Base-by-base conservation (phyloP, 1,140 invertebrate genomes). In the Pachyrhynchus sulphureomaculatus region DNA sequence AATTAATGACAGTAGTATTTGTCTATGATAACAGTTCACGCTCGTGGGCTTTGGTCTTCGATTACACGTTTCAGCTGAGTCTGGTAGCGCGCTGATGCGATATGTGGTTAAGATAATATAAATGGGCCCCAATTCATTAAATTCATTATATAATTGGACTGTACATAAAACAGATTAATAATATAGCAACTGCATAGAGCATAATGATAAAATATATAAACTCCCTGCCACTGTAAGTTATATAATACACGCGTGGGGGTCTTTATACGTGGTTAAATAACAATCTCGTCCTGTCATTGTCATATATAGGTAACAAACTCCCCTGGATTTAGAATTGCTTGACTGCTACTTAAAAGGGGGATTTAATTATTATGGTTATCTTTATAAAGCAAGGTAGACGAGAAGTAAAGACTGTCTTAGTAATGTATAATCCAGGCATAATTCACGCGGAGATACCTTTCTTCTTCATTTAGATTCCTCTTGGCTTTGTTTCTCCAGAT, bases 301-400 rank as follows among this genome's bases (percentile, higher is more conserved):
- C 68, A 66, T 68, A 67, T 64, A 66, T 62, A 71, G 67, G 67
- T 68, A 68, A 64, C 65, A 62, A 62, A 65, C 48, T 67, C 59
- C 23, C 37, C 49, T 23, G 51, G 63, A 57, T 62, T 63, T 62
- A 29, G 45, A 58, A 42, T 60, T 49, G 44, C 53, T 57, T 64
- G 47, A 26, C 64, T 52, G 34, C 39, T 51, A 63, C 49, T 53
- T 61, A 62, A 72, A 65, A 59, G 67, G 67, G 66, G 66, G 65
- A 72, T 73, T 73, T 74, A 73, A 75, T 75, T 73, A 75, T 72
- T 75, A 74, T 68, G 70, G 71, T 74, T 73, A 73, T 73, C 69
- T 72, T 74, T 73, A 70, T 72, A 72, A 69, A 70, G 53, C 70
- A 74, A 74, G 72, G 72, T 74, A 72, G 71, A 69, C 60, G 65